Base-by-base conservation (phyloP, 2,888 invertebrate genomes). In the Catotricha subobsoleta region DNA sequence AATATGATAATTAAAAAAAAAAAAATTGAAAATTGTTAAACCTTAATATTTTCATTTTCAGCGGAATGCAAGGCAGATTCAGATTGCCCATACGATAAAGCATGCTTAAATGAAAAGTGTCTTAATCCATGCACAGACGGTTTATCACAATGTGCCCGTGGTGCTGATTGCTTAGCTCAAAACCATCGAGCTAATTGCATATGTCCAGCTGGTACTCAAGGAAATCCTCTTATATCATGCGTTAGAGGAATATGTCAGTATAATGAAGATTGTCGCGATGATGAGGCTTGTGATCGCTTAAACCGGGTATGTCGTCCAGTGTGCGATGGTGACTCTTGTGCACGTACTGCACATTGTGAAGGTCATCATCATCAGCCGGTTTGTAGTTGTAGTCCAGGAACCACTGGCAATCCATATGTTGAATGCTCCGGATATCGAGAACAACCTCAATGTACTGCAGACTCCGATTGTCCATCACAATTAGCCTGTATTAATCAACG, bases 231-330 rank as follows among this genome's bases (percentile, higher is more conserved):
- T 45, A 66, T 81, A 3, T 77, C 83, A 16, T 91, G 91, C 54
- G 78, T 88, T 43, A 73, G 79, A 2, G 82, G 80, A 8, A 71
- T 80, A 31, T 88, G 88, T 50, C 84, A 84, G 52, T 86, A 83
- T 59, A 86, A 88, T 54, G 84, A 87, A 52, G 88, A 90, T 54
- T 90, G 88, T 50, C 80, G 80, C 25, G 78, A 81, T 51, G 72
- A 80, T 47, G 86, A 88, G 59, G 74, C 80, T 27, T 90, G 88
- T 58, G 82, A 87, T 54, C 68, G 84, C 44, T 65, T 86, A 12
- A 88, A 87, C 56, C 69, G 84, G 48, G 72, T 83, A 1, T 88
- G 90, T 53, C 71, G 80, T 50, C 78, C 80, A 0, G 86, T 80
- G 20, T 88, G 88, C 54, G 76, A 79, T 5, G 77, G 77, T n/a